Base-by-base conservation (phyloP, 92 coral and sea anemone species). In the Blastomussa wellsi region DNA sequence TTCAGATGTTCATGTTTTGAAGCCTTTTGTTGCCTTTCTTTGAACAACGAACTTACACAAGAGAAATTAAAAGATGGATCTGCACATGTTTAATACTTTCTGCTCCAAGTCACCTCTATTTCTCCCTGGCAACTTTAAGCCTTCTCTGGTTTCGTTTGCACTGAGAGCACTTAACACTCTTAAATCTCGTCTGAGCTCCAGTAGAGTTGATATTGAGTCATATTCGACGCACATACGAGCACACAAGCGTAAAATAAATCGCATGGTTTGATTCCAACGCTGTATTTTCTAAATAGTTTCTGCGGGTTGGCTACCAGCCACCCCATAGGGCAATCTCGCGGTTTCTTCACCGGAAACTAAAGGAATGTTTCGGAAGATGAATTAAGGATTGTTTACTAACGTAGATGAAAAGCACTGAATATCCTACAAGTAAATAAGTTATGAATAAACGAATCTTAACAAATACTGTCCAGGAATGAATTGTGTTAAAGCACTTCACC, bases 261-360 rank as follows among this genome's bases (percentile, higher is more conserved):
- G 2, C 48, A 20, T 70, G 19, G 36, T 36, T 22, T 19, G 75
- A 70, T 14, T 3, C 44, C n/a, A 33, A 36, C 24, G 44, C 7
- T 8, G 41, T 69, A 0, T n/a, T n/a, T 24, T 36, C 7, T 24
- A 26, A 60, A 60, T 60, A 0, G 33, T 24, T 24, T 20, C 11
- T 36, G 9, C 28, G 48, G 20, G 37, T 73, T 24, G 31, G 35
- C 24, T 11, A 2, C 29, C 49, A 37, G 31, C 17, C 53, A 73
- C 77, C 77, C 77, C 57, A 37, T 19, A n/a, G n/a, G 68, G 28
- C 60, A 12, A 79, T 19, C 59, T 79, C 72, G 72, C 41, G 82
- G 39, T 31, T 33, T 76, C 42, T 32, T 32, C 57, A 38, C 83
- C 83, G 83, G 83, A 79, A 62, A 65, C 57, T 15, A 39, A 60